These are phyloP conservation scores for Tachina fera DNA, from an alignment of 2,888 invertebrate species.

Conservation along the genomic window DNA sequence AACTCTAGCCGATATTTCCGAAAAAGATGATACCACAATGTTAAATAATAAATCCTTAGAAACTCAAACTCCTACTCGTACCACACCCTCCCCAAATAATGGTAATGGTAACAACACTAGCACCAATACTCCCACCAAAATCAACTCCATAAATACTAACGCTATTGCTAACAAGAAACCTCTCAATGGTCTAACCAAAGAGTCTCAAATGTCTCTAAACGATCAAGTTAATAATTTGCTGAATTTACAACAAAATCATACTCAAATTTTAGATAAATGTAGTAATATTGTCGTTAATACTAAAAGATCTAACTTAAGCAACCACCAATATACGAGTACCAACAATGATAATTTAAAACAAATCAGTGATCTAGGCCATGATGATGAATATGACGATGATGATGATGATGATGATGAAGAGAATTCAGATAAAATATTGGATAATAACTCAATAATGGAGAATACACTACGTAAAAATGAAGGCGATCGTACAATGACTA, in stretches of 20 bases:
- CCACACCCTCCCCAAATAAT: constrained; percentile 59
- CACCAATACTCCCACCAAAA: constrained; percentile 22
- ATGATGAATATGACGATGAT: too few species aligned
- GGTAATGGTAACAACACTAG: constrained; percentile 42
- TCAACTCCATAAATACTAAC: constrained; percentile 2
- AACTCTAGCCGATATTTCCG: constrained; percentile 46
- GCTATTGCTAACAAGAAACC: constrained; percentile 36
- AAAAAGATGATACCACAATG: constrained; percentile 48
- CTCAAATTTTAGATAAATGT: constrained; percentile 67
- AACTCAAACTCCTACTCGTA: constrained; percentile 48
- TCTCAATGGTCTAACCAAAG: constrained; percentile 65
- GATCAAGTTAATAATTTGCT: constrained; percentile 68
- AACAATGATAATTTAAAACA: constrained; percentile 56
- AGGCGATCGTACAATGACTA: constrained; percentile 70
- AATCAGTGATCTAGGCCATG: constrained; percentile 12
- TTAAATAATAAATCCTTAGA: constrained; percentile 40
- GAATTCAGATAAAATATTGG: constrained; percentile 59
- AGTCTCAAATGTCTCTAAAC: constrained; percentile 61
- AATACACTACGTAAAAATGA: constrained; percentile 58
- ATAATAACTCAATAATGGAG: constrained; percentile 53
- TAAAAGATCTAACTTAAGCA: constrained; percentile 13
- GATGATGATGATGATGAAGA: constrained; percentile 38
- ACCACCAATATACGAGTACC: constrained; percentile 2
- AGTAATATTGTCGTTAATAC: constrained; percentile 63
- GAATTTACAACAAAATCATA: constrained; percentile 49